Percentiles rank a stretch among this genome's conserved stretches.
Evolutionary conservation across 2,888 invertebrate species (phyloP).

Genomic region (Choristoneura rosaceana): DNA sequence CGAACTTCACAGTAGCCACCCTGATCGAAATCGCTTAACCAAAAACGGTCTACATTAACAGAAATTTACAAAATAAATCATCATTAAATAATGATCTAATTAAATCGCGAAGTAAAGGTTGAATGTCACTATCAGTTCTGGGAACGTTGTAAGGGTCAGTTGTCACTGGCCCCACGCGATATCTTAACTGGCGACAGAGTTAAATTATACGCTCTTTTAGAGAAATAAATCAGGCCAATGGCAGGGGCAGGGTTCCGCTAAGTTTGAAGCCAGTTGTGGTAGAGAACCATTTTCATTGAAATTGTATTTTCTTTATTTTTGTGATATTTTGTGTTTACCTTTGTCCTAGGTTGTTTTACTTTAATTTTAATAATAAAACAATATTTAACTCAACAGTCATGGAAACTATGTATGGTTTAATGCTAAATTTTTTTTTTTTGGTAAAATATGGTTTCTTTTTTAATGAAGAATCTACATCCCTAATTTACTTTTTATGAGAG

Average conservation of each 20-base stretch:
- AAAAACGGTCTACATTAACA: conserved; percentile 1
- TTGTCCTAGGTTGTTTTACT: too few species aligned
- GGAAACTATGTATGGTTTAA: too few species aligned
- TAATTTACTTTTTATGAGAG: too few species aligned
- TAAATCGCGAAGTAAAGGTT: conserved; percentile 49
- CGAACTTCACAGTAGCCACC: too few species aligned
- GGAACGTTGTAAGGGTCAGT: conserved; percentile 47
- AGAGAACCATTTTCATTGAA: neutral
- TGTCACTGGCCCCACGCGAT: conserved; percentile 66
- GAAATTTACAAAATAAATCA: conserved; percentile 42
- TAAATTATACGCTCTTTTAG: conserved; percentile 77
- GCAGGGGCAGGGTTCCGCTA: conserved; percentile 48
- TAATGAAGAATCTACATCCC: too few species aligned
- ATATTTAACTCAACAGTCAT: too few species aligned
- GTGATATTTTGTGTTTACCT: too few species aligned
- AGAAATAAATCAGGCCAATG: conserved; percentile 56
- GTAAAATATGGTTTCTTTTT: too few species aligned
- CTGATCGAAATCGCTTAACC: neutral
- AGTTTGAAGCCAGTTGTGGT: neutral
- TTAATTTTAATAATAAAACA: too few species aligned
- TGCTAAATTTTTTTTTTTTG: too few species aligned
- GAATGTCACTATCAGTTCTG: conserved; percentile 47
- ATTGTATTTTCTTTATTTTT: neutral
- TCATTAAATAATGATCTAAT: conserved; percentile 52
- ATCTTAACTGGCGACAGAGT: conserved; percentile 70